Percentiles rank a stretch among this genome's conserved stretches.
phyloP scores from a whole-genome alignment of 2,797 vertebrate genomes.

The Pachyuromys duprasi region DNA sequence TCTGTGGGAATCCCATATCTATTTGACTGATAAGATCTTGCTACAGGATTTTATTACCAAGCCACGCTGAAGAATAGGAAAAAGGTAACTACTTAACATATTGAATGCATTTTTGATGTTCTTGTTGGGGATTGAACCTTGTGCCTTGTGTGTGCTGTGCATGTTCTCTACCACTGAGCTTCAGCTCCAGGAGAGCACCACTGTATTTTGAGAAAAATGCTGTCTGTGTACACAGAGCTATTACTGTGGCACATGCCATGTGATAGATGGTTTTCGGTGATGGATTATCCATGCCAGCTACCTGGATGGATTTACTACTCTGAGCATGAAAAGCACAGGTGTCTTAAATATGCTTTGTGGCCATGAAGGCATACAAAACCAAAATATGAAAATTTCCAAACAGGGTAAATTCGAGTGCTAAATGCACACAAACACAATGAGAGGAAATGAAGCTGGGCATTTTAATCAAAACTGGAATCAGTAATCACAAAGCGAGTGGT shows the following conservation, averaged over 20 bases:
- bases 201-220: slow-evolving; percentile 53
- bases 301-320: slow-evolving; percentile 80
- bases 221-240: slow-evolving; percentile 83
- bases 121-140: background rate
- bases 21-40: slow-evolving; percentile 32
- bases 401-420: slow-evolving; percentile 27
- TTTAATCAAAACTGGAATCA: slow-evolving; percentile 51
- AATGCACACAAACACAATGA: slow-evolving; percentile 41
- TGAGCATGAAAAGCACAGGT: slow-evolving; percentile 73
- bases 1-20: slow-evolving; percentile 9
- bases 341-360: slow-evolving; percentile 81
- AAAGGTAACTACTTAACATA: slow-evolving; percentile 52
- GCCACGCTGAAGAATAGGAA: slow-evolving; percentile 13
- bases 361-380: slow-evolving; percentile 58
- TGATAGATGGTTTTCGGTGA: slow-evolving; percentile 83
- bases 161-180: background rate
- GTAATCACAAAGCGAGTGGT: slow-evolving; percentile 54
- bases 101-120: background rate
- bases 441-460: slow-evolving; percentile 24
- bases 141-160: background rate
- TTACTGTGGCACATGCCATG: slow-evolving; percentile 82
- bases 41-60: slow-evolving; percentile 45
- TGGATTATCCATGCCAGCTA: slow-evolving; percentile 82
- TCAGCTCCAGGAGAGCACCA: background rate
- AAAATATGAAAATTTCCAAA: slow-evolving; percentile 63